A percentile compares a stretch with the other conserved stretches of the same genome.
phyloP scores from a whole-genome alignment of 2,888 invertebrate genomes.

The Dryomyza anilis region DNA sequence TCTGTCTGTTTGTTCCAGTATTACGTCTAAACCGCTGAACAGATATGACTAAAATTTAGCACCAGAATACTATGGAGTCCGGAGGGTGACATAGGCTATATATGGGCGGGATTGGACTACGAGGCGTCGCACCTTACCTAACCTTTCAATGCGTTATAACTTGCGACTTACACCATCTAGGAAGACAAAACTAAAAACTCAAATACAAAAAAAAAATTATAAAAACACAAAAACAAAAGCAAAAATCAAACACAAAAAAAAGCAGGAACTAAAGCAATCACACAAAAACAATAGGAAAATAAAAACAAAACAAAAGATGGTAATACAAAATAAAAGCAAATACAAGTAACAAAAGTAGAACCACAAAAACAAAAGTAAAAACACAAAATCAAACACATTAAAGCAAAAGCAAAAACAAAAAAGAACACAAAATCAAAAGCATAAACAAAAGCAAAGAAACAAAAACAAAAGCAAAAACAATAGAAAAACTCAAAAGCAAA shows the following conservation, averaged over 20 bases:
- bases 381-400: background rate
- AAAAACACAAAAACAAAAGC: background rate
- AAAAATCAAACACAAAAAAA: background rate
- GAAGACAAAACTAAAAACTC: too few relatives aligned
- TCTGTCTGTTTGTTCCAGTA: too few relatives aligned
- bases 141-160: too few relatives aligned
- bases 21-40: too few relatives aligned
- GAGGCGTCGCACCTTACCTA: too few relatives aligned
- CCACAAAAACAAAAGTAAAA: background rate
- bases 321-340: background rate
- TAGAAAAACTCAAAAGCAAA: background rate
- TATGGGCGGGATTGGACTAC: too few relatives aligned
- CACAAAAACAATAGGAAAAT: background rate
- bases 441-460: background rate
- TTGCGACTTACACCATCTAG: too few relatives aligned
- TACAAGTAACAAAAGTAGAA: background rate
- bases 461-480: background rate
- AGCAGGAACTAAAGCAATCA: background rate
- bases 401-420: too few relatives aligned
- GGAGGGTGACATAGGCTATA: too few relatives aligned
- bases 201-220: background rate
- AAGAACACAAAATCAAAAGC: background rate
- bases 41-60: too few relatives aligned
- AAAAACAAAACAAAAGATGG: background rate
- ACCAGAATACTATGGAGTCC: too few relatives aligned